Evolutionary conservation across 2,797 vertebrate genomes (phyloP), one percentile per base, ranked within the genome.

Genomic region (Discoglossus pictus): DNA sequence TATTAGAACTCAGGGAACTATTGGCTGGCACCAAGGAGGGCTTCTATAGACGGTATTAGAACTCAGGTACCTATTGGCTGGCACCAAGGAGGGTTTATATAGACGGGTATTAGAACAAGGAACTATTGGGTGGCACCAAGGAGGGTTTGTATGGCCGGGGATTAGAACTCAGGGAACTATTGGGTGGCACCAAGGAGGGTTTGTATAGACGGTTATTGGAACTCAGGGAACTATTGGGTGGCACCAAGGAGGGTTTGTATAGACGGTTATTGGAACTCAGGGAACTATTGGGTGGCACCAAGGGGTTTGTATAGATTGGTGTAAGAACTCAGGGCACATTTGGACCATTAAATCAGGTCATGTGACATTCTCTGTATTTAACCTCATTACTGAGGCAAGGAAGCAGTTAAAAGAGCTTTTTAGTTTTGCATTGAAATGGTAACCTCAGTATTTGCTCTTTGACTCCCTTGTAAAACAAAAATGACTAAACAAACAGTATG

Each of bases 41-140:
- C 39, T 31, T 39, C n/a, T n/a, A n/a, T n/a, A n/a, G n/a, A n/a
- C n/a, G n/a, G n/a, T n/a, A n/a, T n/a, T n/a, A n/a, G n/a, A n/a
- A n/a, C n/a, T n/a, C n/a, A n/a, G n/a, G 52, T 65, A 43, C 78
- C 77, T 73, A 74, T 73, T 66, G 62, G 43, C 70, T 0, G 54
- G 48, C 58, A 47, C 38, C 10, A 12, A 44, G 58, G 11, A 66
- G 23, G 65, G n/a, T 43, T 31, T 39, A 42, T 65, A 43, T n/a
- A n/a, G n/a, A n/a, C n/a, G n/a, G n/a, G n/a, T n/a, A n/a, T n/a
- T n/a, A n/a, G n/a, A n/a, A n/a, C n/a, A n/a, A n/a, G n/a, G n/a
- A n/a, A n/a, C 77, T 73, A 74, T 73, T 66, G 62, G 43, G 68
- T 0, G 54, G 48, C 58, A 47, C 38, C 10, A 12, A 44, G 58